Evolutionary conservation across 2,797 vertebrate genomes (phyloP), one percentile per base, ranked within the genome.

Genomic region (Spinibarbus caldwelli): DNA sequence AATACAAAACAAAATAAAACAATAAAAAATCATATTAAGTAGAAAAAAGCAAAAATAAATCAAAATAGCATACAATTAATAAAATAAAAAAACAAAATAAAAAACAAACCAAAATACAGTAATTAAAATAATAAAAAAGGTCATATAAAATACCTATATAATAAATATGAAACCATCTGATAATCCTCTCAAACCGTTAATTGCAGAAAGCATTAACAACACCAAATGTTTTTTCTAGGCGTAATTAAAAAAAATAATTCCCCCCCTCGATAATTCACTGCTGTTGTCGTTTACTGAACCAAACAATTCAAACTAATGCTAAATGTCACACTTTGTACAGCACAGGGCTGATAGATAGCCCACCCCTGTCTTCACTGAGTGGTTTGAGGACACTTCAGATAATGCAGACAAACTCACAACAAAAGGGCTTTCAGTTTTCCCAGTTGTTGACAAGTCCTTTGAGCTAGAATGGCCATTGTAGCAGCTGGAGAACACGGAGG

Each of bases 371-470:
- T 57, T 80, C 52, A 75, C 57, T 38, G 80, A 54, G 64, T 62
- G 59, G 72, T 66, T 59, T 41, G 71, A 83, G 87, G 71, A 84
- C 85, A 89, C 77, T 89, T 90, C 78, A 86, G 86, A 85, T 86
- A 87, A 90, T 87, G 85, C 81, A 87, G 82, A 83, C 80, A 52
- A 86, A 85, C 85, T 77, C 76, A 31, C 59, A 47, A 90, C 85
- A 86, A 90, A 86, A 86, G 73, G 76, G 57, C 78, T 82, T 81
- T 82, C 36, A 78, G 64, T 66, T 85, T 81, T 78, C 62, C 47
- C 84, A 80, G 82, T 87, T 86, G 88, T 88, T 85, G 84, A 89
- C 89, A 79, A 84, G 80, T 76, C n/a, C 57, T 82, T 86, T 87
- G 78, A 76, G 86, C 62, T 34, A 78, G 73, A 82, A 78, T 43